Base-by-base conservation (phyloP, 1,140 invertebrate species). In the Lepidurus packardi region DNA sequence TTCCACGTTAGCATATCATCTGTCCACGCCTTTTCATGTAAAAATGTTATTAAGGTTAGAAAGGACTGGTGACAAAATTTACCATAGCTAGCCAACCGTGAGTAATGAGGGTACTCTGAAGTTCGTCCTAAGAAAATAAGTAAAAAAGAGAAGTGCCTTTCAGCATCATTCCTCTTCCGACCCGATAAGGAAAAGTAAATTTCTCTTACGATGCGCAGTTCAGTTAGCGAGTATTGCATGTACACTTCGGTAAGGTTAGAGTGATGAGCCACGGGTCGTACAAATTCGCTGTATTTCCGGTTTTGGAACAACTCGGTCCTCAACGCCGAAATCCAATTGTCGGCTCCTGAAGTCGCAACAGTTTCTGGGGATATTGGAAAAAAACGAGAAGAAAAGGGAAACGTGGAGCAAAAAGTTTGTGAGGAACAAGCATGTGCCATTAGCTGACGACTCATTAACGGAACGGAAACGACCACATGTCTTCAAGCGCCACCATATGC, bases 1-100 rank as follows among this genome's bases (percentile, higher is more conserved):
- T 74, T 76, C 78, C 78, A 78, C 24, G 42, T 78, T 41, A 78
- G 34, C 43, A 44, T 78, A 16, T 73, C 43, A 21, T 76, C 78
- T 9, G 53, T 78, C 78, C 78, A 78, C 9, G 74, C 47, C 78
- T 78, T 24, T 74, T 9, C 34, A 43, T 45, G n/a, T 42, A 34
- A 76, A 0, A 34, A 25, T 21, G 7, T 9, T 73, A 25, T 73
- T 73, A 65, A 8, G 6, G 53, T 65, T n/a, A n/a, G n/a, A 65
- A 21, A 65, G 7, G n/a, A 7, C 21, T 1, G 13, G 3, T 5
- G 21, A 65, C 16, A 16, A 65, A 75, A 42, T 43, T 77, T 45
- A 77, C 75, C 16, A 77, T 45, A n/a, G 75, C 47, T 43, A 77
- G 75, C 75, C 75, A 77, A 43, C 75, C 75, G 47, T 42, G 24